Base-by-base conservation (phyloP, 1,140 invertebrate genomes). In the Samia ricini region DNA sequence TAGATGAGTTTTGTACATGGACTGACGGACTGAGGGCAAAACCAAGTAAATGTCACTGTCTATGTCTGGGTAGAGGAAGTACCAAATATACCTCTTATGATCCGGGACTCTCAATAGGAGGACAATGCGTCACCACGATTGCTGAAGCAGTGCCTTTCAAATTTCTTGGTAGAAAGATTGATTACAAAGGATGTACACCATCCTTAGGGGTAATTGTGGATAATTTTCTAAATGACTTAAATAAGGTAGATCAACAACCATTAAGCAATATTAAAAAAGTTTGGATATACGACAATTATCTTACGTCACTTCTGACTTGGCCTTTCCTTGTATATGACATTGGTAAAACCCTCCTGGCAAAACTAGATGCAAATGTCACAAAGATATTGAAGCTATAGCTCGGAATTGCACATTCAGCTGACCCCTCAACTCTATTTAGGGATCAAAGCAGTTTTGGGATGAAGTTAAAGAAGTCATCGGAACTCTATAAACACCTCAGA, bases 201-300 rank as follows among this genome's bases (percentile, higher is more conserved):
- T 51, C 49, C 3, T 3, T 51, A 51, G 49, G 10, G 21, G 10
- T 20, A 51, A 12, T 19, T 51, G 49, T 51, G 2, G 0, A 52
- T 12, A 10, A 52, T 15, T 52, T 52, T n/a, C 20, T 52, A 10
- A 52, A 52, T 52, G n/a, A 5, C 2, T 6, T 52, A 20, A 52
- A 52, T 20, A 52, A 52, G 50, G 50, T 52, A 52, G 10, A 52
- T 3, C 6, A 21, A 52, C 50, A 52, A 52, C 10, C 20, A 52
- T 21, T 52, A 6, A 52, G 19, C 50, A 52, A 10, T 23, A 52
- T 21, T 21, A 7, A 26, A 26, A 26, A 4, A 26, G 3, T 26
- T 26, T 26, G 24, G 24, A 26, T 26, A 26, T 26, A 26, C 3
- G 7, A 26, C 24, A 26, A 26, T 26, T 26, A 4, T 26, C 24